Evolutionary conservation across 1,140 invertebrate species (phyloP).

Genomic region (Streblospio benedicti): DNA sequence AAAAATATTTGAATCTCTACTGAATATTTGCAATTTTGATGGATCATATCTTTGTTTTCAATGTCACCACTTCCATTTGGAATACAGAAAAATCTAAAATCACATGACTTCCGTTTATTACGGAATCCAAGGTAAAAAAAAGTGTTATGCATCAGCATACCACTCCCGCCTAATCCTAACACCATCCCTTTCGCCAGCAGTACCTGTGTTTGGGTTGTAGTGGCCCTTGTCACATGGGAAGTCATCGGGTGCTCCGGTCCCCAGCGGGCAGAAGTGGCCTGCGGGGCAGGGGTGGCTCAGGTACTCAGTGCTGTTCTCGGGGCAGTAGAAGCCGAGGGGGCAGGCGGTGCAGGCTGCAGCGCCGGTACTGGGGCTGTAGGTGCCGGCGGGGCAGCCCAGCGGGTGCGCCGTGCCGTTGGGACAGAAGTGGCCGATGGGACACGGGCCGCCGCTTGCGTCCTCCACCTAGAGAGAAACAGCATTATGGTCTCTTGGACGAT

Average conservation of each 20-base stretch:
- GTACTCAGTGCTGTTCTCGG: constrained; percentile 35
- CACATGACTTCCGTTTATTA: no score
- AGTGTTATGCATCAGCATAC: no score
- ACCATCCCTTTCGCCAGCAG: constrained; percentile 30
- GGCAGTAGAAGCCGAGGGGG: constrained; percentile 36
- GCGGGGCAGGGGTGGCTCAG: constrained; percentile 29
- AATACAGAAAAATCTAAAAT: no score
- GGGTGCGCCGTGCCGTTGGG: constrained; percentile 39
- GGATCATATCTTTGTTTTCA: no score
- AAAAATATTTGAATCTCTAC: no score
- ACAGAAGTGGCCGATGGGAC: constrained; percentile 38
- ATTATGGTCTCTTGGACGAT: no score
- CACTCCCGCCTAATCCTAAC: constrained; percentile 33
- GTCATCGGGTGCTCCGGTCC: constrained; percentile 30
- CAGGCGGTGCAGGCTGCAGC: constrained; percentile 27
- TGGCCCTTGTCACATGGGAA: constrained; percentile 35
- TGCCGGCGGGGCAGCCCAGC: constrained; percentile 36
- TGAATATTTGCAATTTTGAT: no score
- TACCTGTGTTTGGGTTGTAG: constrained; percentile 30
- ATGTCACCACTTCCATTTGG: no score
- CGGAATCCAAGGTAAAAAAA: no score
- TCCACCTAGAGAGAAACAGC: no score
- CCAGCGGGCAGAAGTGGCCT: constrained; percentile 38
- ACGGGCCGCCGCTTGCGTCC: constrained; percentile 32
- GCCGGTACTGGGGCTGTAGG: constrained; percentile 33